phyloP scores from a whole-genome alignment of 2,888 invertebrate genomes.

The Xylocampa areola region DNA sequence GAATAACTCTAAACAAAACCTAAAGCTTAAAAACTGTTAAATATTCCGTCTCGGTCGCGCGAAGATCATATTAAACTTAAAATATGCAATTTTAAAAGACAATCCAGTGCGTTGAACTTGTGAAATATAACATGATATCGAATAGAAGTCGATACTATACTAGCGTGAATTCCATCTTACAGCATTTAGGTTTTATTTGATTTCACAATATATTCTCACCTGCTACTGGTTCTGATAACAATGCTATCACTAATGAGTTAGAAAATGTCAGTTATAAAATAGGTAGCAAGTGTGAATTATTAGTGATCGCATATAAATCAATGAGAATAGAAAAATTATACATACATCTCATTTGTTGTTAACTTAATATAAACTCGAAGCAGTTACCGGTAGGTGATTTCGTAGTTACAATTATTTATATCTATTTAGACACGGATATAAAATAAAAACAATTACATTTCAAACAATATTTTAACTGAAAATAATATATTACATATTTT shows the following conservation, averaged over 20 bases:
- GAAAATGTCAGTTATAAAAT: constrained; percentile 23
- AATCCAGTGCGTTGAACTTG: constrained; percentile 42
- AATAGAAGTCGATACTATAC: constrained; percentile 23
- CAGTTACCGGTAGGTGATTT: constrained; percentile 60
- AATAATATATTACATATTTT: constrained; percentile 81
- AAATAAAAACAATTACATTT: constrained; percentile 69
- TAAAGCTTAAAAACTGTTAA: constrained; percentile 24
- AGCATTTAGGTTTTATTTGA: constrained; percentile 20
- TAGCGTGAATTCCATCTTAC: constrained; percentile 17
- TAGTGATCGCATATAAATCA: constrained; percentile 35
- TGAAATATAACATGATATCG: constrained; percentile 47
- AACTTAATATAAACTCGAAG: constrained; percentile 55
- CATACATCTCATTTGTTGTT: constrained; percentile 49
- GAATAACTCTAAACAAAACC: constrained; percentile 55
- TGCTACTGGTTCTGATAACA: constrained; percentile 26
- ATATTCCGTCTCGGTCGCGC: constrained; percentile 24
- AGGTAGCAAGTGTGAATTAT: constrained; percentile 45
- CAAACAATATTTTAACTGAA: constrained; percentile 74
- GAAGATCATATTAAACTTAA: constrained; percentile 20
- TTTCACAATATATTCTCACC: constrained; percentile 43
- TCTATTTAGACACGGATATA: constrained; percentile 53
- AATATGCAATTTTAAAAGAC: constrained; percentile 38
- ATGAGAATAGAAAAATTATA: constrained; percentile 44
- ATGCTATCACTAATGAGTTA: constrained; percentile 20
- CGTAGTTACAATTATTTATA: constrained; percentile 55